Evolutionary conservation across 2,113 vertebrate genomes (phyloP).

Genomic region (Uropsilus gracilis): DNA sequence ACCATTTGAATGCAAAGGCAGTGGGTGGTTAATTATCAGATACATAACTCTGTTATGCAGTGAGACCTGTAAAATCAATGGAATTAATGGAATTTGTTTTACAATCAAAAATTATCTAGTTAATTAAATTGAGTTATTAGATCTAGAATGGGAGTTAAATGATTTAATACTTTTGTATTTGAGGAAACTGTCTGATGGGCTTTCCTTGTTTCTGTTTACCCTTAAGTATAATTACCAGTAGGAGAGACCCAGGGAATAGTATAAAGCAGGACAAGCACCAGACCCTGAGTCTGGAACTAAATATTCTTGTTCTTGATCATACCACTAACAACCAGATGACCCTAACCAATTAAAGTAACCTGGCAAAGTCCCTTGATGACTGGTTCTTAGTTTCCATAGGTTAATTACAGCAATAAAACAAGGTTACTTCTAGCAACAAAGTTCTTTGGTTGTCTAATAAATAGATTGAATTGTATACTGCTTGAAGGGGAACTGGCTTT

Average conservation of each 20-base stretch:
- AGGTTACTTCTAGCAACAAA: neutral
- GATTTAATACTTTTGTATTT: neutral
- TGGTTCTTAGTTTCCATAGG: neutral
- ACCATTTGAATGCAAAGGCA: neutral
- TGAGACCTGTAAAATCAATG: neutral
- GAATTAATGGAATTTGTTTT: neutral
- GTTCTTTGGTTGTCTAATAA: constrained; percentile 22
- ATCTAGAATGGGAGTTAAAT: neutral
- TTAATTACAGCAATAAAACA: neutral
- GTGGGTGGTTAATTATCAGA: neutral
- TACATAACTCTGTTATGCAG: neutral
- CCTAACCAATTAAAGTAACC: neutral
- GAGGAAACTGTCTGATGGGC: neutral
- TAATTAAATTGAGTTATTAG: too few species aligned
- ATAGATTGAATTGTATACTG: neutral
- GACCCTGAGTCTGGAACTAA: neutral
- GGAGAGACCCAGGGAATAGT: neutral
- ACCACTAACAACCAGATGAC: neutral
- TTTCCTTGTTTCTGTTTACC: neutral
- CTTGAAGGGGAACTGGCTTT: neutral
- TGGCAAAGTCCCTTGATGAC: neutral
- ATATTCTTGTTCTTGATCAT: neutral
- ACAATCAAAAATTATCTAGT: too few species aligned
- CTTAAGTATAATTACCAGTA: neutral
- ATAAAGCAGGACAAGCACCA: neutral